A percentile compares a stretch with the other conserved stretches of the same genome.
Evolutionary conservation across 2,113 vertebrate genomes (phyloP).

Genomic region (Nerophis ophidion): DNA sequence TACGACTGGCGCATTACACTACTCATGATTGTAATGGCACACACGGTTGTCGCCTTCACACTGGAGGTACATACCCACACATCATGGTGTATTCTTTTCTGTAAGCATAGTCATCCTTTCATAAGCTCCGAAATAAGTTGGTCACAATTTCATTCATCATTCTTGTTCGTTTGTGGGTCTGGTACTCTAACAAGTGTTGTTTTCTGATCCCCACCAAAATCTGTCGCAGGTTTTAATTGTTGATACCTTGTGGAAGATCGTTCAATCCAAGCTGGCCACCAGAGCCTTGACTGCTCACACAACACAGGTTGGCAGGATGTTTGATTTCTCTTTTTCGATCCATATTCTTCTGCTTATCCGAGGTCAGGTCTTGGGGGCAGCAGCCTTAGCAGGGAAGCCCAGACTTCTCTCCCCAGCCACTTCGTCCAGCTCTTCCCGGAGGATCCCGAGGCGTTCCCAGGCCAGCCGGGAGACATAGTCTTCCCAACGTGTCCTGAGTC

Average conservation of each 20-base stretch:
- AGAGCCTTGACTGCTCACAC: constrained; percentile 68
- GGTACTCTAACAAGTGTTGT: constrained; percentile 39
- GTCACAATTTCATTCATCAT: background rate
- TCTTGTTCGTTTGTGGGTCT: constrained; percentile 25
- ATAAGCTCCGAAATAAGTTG: background rate
- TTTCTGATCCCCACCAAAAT: constrained; percentile 71
- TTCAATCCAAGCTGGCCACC: constrained; percentile 83
- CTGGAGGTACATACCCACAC: constrained; percentile 85
- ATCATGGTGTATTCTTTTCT: constrained; percentile 17
- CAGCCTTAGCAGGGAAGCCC: too few species aligned
- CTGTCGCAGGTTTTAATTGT: constrained; percentile 91
- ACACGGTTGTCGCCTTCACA: constrained; percentile 76
- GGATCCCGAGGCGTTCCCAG: too few species aligned
- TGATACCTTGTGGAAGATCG: constrained; percentile 95
- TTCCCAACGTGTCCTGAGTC: too few species aligned
- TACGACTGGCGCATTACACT: constrained; percentile 81
- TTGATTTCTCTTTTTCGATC: constrained; percentile 6
- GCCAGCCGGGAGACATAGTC: too few species aligned
- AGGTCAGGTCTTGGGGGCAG: too few species aligned
- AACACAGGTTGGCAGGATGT: constrained; percentile 82
- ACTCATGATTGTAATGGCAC: constrained; percentile 77
- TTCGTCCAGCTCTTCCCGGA: too few species aligned
- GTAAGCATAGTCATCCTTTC: constrained; percentile 13
- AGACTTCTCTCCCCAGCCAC: too few species aligned
- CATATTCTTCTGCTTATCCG: constrained; percentile 1